Evolutionary conservation across 2,113 vertebrate genomes (phyloP).

Genomic region (Silurus asotus): DNA sequence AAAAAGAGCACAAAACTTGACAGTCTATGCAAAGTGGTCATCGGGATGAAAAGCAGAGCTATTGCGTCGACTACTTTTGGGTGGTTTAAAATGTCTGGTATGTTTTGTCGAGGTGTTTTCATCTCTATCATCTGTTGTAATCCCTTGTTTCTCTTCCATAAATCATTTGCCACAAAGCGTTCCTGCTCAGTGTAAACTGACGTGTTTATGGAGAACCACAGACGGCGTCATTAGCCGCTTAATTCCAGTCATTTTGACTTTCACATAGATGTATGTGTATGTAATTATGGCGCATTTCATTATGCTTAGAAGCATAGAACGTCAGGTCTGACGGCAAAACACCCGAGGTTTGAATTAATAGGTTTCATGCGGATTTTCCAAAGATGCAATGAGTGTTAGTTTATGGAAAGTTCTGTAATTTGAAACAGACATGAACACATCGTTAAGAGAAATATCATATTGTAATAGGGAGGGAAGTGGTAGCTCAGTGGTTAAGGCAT

Average conservation of each 20-base stretch:
- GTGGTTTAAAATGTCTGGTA: not conserved
- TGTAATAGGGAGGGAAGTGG: too few species aligned
- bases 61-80: not conserved
- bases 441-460: not conserved
- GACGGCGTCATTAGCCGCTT: not conserved
- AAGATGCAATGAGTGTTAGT: not conserved
- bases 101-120: not conserved
- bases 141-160: slow-evolving; percentile 24
- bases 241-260: slow-evolving; percentile 27
- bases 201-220: slow-evolving; percentile 57
- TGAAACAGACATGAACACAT: not conserved
- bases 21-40: not conserved
- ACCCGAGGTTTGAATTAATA: not conserved
- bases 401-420: not conserved
- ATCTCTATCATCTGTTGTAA: slow-evolving; percentile 23
- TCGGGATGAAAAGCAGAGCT: not conserved
- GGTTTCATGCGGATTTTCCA: not conserved
- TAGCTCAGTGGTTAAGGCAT: too few species aligned
- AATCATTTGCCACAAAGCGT: slow-evolving; percentile 30
- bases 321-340: not conserved
- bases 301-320: not conserved
- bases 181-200: slow-evolving; percentile 66
- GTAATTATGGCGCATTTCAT: not conserved
- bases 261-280: not conserved
- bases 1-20: not conserved